Evolutionary conservation across 1,140 invertebrate genomes (phyloP), one percentile per base, ranked within the genome.

Genomic region (Eurosta solidaginis): DNA sequence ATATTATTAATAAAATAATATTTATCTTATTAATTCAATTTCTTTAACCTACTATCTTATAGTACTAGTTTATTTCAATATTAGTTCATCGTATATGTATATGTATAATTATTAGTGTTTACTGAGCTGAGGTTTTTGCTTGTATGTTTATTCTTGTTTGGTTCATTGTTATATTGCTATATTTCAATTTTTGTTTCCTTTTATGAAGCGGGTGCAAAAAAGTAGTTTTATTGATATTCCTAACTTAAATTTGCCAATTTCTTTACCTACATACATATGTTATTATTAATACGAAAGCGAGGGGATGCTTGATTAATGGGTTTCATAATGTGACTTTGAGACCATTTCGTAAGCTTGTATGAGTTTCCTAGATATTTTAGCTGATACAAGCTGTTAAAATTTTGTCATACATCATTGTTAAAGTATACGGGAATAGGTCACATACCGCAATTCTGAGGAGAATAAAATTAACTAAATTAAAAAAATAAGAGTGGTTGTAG

Each of bases 61-160:
- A 45, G 47, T 75, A 75, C 47, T 75, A 47, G 47, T 40, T 75
- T 29, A 45, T 40, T 50, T 45, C 42, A 47, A 47, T 40, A 75
- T 75, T 40, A 45, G 29, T 22, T 47, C 25, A 42, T 36, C n/a
- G 29, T 75, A 20, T 75, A 75, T 47, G 9, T 47, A 10, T 47
- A 10, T 10, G 9, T 33, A 47, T 75, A 63, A 75, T 50, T 75
- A 75, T 75, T 25, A 33, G 9, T 45, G 25, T 75, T 75, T 75
- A 50, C 74, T 75, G 74, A 75, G 74, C 44, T 75, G 74, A 75
- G 74, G 74, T 75, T 75, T 49, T 75, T 47, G 42, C 29, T 75
- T 75, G 42, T 50, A 47, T 75, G 47, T 75, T 75, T 27, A 63
- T 63, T 63, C 25, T 63, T 75, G 42, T 47, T 75, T 75, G 42